phyloP scores from a whole-genome alignment of 2,888 invertebrate species.

The Cyclophora albipunctata region DNA sequence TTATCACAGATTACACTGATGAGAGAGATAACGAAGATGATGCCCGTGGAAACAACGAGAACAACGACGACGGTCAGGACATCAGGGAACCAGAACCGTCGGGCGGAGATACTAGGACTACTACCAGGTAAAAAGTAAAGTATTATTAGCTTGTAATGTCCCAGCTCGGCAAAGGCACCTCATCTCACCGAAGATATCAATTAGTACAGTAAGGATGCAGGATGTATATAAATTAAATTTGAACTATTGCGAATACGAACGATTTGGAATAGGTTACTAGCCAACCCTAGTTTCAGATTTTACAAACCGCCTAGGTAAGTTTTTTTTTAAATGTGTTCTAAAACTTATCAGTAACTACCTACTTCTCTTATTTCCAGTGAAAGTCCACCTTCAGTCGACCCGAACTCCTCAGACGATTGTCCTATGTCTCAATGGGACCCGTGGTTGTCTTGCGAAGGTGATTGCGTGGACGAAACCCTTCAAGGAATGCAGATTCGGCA shows the following conservation, averaged over 20 bases:
- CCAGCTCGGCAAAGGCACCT: too few relatives aligned
- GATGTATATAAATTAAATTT: too few relatives aligned
- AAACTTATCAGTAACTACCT: background rate
- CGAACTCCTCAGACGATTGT: slow-evolving; percentile 37
- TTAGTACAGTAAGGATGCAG: too few relatives aligned
- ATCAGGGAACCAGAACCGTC: background rate
- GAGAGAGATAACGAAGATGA: slow-evolving; percentile 1
- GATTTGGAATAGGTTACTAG: too few relatives aligned
- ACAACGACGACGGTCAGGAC: background rate
- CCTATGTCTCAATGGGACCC: slow-evolving; percentile 54
- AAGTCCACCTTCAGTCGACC: slow-evolving; percentile 32
- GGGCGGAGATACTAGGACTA: slow-evolving; percentile 10
- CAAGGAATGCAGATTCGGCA: slow-evolving; percentile 41
- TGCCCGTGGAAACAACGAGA: background rate
- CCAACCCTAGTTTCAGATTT: too few relatives aligned
- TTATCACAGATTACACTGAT: background rate
- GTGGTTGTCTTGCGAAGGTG: slow-evolving; percentile 51
- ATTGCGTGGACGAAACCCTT: slow-evolving; percentile 36
- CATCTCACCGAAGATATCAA: too few relatives aligned
- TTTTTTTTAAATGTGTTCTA: too few relatives aligned
- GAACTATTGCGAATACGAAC: too few relatives aligned
- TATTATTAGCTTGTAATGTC: too few relatives aligned
- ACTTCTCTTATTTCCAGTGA: slow-evolving; percentile 26
- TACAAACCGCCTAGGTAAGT: too few relatives aligned
- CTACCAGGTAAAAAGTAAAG: slow-evolving; percentile 19